Evolutionary conservation across 1,140 invertebrate genomes (phyloP).

Genomic region (Thaumetopoea pityocampa): DNA sequence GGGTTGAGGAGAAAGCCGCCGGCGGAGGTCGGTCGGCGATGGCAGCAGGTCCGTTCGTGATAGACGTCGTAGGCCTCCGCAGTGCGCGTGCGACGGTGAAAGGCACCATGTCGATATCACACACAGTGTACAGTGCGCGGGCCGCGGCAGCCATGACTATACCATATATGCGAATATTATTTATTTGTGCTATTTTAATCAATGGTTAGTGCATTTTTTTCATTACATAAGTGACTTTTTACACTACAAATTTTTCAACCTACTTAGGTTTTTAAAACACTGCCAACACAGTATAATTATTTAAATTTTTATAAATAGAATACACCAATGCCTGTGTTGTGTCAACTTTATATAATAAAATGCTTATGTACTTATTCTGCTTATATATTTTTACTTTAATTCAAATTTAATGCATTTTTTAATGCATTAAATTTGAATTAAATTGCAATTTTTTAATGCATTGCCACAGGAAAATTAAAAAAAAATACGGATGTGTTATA

Average conservation of each 20-base stretch:
- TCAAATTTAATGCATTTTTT: too few relatives aligned
- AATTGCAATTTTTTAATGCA: too few relatives aligned
- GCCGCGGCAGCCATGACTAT: slow-evolving; percentile 33
- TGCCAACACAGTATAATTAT: too few relatives aligned
- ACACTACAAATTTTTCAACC: too few relatives aligned
- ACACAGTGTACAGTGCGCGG: slow-evolving; percentile 32
- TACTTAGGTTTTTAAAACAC: too few relatives aligned
- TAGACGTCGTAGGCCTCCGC: slow-evolving; percentile 23
- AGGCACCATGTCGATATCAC: slow-evolving; percentile 52
- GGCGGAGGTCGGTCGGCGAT: slow-evolving; percentile 44
- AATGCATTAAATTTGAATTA: too few relatives aligned
- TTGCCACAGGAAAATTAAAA: too few relatives aligned
- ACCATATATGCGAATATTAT: slow-evolving; percentile 44
- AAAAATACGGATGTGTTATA: slow-evolving; percentile 32
- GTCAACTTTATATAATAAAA: too few relatives aligned
- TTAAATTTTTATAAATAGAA: slow-evolving; percentile 2
- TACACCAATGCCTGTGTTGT: neutral
- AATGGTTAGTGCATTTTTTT: slow-evolving; percentile 50
- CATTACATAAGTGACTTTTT: too few relatives aligned
- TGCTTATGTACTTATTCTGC: too few relatives aligned
- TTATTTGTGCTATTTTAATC: slow-evolving; percentile 58
- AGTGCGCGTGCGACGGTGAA: slow-evolving; percentile 65
- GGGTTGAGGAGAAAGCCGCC: slow-evolving; percentile 57
- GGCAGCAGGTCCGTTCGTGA: too few relatives aligned
- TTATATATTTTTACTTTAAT: too few relatives aligned